phyloP scores from a whole-genome alignment of 2,797 vertebrate genomes.

The Phaenicophaeus curvirostris region DNA sequence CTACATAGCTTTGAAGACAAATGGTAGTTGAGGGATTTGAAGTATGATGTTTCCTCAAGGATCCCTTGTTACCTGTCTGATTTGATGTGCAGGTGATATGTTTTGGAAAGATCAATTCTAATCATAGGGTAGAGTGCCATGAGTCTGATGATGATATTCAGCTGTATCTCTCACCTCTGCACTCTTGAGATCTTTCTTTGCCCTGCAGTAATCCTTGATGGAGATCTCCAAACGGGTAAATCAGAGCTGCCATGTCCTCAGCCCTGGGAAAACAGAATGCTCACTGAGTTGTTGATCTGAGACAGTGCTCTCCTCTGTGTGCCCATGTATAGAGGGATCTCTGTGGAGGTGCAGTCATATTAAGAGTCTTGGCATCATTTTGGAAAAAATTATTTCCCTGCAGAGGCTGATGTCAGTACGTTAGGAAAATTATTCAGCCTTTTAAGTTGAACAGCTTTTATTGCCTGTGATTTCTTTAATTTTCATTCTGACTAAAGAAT shows the following conservation, averaged over 20 bases:
- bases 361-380: neutral
- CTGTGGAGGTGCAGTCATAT: neutral
- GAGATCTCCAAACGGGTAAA: constrained; percentile 17
- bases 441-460: neutral
- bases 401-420: neutral
- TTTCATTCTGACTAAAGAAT: neutral
- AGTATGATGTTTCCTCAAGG: constrained; percentile 45
- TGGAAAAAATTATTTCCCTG: neutral
- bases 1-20: constrained; percentile 33
- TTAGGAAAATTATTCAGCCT: neutral
- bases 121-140: neutral
- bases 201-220: neutral
- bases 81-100: constrained; percentile 25
- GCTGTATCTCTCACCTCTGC: neutral
- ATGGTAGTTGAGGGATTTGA: constrained; percentile 51
- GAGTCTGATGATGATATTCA: constrained; percentile 22
- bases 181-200: neutral
- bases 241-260: neutral
- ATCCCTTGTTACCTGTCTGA: constrained; percentile 43
- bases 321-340: neutral
- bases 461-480: constrained; percentile 9
- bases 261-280: neutral
- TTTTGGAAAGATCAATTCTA: constrained; percentile 47
- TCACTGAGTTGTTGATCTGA: neutral
- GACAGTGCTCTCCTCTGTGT: neutral